Percentiles rank a stretch among this genome's conserved stretches.
These are phyloP conservation scores for Fistularia commersonii DNA, from an alignment of 2,797 vertebrate genomes.

Conservation along the genomic window DNA sequence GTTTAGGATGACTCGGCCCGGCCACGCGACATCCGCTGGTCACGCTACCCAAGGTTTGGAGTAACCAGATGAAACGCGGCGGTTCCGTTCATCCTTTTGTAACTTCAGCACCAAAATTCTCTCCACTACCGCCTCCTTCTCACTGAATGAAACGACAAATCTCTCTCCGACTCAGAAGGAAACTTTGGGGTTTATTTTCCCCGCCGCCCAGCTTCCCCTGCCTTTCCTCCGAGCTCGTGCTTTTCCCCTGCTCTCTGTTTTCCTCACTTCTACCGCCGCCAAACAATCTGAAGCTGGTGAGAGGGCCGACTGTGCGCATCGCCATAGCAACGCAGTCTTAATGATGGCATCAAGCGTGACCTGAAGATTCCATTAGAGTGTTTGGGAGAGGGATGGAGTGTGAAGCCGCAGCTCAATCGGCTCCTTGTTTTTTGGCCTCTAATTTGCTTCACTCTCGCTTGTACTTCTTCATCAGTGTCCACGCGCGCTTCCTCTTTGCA, in stretches of 20 bases:
- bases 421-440: conserved; percentile 64
- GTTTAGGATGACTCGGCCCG: no score
- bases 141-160: no score
- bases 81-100: no score
- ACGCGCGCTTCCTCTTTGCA: conserved; percentile 42
- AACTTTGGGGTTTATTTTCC: no score
- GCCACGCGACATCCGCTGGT: no score
- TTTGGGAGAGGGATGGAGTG: conserved; percentile 59
- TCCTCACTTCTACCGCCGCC: conserved; percentile 38
- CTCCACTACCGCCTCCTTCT: no score
- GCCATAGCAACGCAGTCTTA: conserved; percentile 71
- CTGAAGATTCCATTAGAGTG: conserved; percentile 64
- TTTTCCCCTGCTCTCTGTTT: conserved; percentile 5
- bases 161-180: no score
- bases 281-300: conserved; percentile 56
- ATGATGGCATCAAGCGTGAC: conserved; percentile 71
- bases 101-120: no score
- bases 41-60: no score
- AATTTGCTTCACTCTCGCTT: conserved; percentile 60
- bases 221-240: background rate
- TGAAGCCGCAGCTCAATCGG: conserved; percentile 68
- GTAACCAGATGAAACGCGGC: no score
- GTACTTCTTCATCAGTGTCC: conserved; percentile 50
- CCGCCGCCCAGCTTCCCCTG: no score
- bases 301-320: conserved; percentile 56